A percentile compares a stretch with the other conserved stretches of the same genome.
phyloP scores from a whole-genome alignment of 2,888 invertebrate genomes.

The Hartigia nigra region DNA sequence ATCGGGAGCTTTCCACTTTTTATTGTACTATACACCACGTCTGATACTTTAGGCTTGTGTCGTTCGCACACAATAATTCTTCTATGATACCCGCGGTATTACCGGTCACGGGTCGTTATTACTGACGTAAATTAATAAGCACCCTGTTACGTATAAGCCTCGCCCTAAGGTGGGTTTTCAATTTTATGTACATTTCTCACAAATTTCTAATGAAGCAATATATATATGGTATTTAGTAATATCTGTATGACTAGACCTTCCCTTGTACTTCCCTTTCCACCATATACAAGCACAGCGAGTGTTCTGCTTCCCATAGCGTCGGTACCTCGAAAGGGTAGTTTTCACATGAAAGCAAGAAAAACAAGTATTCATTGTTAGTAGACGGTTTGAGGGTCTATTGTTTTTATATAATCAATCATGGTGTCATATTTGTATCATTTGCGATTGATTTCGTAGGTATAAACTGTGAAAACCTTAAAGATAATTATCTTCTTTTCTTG shows the following conservation, averaged over 20 bases:
- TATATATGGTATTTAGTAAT: neutral
- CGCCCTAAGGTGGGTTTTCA: neutral
- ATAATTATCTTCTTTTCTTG: neutral
- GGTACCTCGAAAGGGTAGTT: neutral
- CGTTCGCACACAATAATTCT: neutral
- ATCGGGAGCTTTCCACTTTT: slow-evolving; percentile 41
- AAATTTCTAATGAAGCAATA: neutral
- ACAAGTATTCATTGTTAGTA: neutral
- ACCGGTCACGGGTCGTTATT: neutral
- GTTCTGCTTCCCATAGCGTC: neutral
- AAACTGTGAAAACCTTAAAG: neutral
- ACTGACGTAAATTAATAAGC: slow-evolving; percentile 45
- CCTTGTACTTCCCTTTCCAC: neutral
- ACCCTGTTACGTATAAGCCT: slow-evolving; percentile 8
- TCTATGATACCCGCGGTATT: slow-evolving; percentile 20
- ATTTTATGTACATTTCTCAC: neutral
- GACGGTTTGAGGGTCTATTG: neutral
- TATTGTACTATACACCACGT: neutral
- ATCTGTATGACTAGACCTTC: neutral
- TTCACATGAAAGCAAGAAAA: neutral
- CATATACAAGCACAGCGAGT: neutral
- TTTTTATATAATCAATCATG: neutral
- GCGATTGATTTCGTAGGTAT: neutral
- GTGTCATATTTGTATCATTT: neutral
- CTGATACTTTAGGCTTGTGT: neutral